Base-by-base conservation (phyloP, 2,888 invertebrate species). In the Patella depressa region DNA sequence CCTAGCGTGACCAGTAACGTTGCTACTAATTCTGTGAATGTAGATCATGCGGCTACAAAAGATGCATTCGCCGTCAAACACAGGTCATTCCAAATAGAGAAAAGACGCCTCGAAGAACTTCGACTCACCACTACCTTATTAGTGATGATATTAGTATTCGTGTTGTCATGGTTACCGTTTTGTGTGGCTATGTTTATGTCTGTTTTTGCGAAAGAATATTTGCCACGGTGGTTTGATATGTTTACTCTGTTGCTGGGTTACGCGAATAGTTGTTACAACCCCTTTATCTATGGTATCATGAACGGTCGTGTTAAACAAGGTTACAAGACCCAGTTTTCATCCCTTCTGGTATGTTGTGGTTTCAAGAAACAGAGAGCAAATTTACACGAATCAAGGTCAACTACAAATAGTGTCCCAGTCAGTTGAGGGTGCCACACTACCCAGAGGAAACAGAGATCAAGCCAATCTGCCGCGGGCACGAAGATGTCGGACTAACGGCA, bases 111-210 rank as follows among this genome's bases (percentile, higher is more conserved):
- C 2, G 87, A 88, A 57, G 89, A 89, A 72, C 78, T 87, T 45
- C 82, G 84, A 54, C 80, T 89, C 14, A 83, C 89, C 0, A 71
- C 80, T 19, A 82, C 87, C 0, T 75, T 89, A 4, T 80, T 88
- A 19, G 82, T 89, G 11, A 86, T 89, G 17, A 86, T 89, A 34
- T 69, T 86, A 2, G 74, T 85, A 17, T 89, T 89, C 79, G 84
- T 89, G 9, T 72, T 89, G n/a, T 87, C 87, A 73, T 89, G 89
- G 89, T 73, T 89, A 11, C 89, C 89, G 1, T 89, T 87, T 78
- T 89, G 89, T 79, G 79, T 89, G 3, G 86, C 88, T 53, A 89
- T 89, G 89, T 79, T 89, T 59, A 71, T 88, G 70, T 83, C 83
- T 2, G 85, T 88, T 65, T 88, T 86, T 76, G 76, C 77, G n/a